Evolutionary conservation across 2,113 vertebrate genomes (phyloP).

Genomic region (Tenebrosternarchus preto): DNA sequence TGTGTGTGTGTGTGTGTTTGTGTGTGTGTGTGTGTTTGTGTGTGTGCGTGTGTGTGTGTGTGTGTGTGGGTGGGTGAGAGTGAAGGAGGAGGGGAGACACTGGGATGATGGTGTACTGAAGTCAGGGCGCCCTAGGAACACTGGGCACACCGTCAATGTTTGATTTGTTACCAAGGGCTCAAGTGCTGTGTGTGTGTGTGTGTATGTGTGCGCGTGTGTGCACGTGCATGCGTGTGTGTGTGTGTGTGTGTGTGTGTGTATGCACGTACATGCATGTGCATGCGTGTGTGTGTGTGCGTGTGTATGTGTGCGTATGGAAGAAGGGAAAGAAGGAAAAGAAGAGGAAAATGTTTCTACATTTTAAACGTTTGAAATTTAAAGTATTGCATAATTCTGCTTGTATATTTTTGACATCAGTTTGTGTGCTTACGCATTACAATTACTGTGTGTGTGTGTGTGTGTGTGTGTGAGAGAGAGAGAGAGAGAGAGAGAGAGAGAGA

Average conservation of each 20-base stretch:
- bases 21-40: background rate
- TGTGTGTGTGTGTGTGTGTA: background rate
- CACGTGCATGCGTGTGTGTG: slow-evolving; percentile 10
- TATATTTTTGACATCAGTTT: slow-evolving; percentile 41
- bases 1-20: background rate
- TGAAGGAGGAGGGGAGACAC: too few relatives aligned
- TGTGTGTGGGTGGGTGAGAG: too few relatives aligned
- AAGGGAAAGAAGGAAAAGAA: background rate
- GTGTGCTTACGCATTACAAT: slow-evolving; percentile 38
- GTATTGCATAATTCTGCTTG: slow-evolving; percentile 40
- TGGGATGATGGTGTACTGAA: too few relatives aligned
- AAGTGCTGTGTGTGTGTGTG: background rate
- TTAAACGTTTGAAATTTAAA: background rate
- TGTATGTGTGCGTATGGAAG: background rate
- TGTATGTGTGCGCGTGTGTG: background rate
- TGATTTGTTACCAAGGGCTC: too few relatives aligned
- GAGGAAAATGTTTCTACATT: slow-evolving; percentile 4
- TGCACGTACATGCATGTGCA: slow-evolving; percentile 14
- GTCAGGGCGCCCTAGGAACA: too few relatives aligned
- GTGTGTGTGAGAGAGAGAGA: slow-evolving; percentile 29
- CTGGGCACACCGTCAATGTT: too few relatives aligned
- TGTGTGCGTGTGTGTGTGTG: background rate
- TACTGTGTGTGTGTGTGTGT: slow-evolving; percentile 39
- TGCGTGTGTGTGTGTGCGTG: background rate
- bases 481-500: background rate